Conservation (phyloP, 2,888 invertebrate species). For the Sialis fuliginosa region DNA sequence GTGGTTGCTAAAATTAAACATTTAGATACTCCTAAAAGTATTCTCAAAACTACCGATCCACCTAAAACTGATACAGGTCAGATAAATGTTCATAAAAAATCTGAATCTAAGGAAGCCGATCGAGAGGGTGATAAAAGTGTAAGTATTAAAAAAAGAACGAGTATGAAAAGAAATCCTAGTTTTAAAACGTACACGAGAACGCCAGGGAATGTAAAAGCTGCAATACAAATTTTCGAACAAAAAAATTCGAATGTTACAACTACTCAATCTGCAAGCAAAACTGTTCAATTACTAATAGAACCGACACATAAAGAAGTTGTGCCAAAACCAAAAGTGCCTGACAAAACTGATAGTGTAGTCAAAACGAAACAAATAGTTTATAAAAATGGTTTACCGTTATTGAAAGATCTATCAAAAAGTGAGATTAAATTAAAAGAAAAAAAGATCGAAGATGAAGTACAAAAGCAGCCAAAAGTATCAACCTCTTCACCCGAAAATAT, state of each 20-base stretch:
- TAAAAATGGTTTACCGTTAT: conserved; percentile 33
- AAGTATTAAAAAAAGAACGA: conserved; percentile 8
- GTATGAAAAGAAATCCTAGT: conserved; percentile 22
- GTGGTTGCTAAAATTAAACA: conserved; percentile 12
- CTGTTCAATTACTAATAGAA: no score
- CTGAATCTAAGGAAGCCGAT: conserved; percentile 19
- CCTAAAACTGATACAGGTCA: neutral
- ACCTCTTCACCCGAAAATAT: neutral
- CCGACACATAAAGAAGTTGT: conserved; percentile 14
- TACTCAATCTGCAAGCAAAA: no score
- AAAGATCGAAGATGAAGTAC: neutral
- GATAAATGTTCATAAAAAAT: neutral
- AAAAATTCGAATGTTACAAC: conserved; percentile 11
- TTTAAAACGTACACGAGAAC: conserved; percentile 17
- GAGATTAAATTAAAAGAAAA: neutral
- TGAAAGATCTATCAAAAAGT: conserved; percentile 18
- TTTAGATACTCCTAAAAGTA: conserved; percentile 7
- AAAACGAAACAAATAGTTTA: conserved; percentile 34
- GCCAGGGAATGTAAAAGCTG: conserved; percentile 17
- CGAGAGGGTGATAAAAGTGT: conserved; percentile 7
- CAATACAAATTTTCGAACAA: conserved; percentile 23
- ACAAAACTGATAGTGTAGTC: conserved; percentile 34
- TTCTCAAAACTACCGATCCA: conserved; percentile 1
- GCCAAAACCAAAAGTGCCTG: conserved; percentile 41
- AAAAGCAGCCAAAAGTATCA: neutral